Evolutionary conservation across 2,888 invertebrate genomes (phyloP).

Genomic region (Rhimphoctona megacephalus): DNA sequence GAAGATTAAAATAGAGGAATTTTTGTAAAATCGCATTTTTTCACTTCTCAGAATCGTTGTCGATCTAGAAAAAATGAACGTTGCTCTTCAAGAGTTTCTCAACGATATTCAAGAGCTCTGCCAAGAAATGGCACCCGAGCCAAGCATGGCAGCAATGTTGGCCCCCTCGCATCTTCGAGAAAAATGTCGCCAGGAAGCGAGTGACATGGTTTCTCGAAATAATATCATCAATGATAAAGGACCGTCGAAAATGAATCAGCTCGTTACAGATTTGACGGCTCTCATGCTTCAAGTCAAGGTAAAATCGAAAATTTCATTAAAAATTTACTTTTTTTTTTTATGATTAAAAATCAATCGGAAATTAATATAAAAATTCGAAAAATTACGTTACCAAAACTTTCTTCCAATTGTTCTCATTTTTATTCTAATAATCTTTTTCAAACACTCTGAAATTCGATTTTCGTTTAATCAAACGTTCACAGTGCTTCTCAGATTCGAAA

Average conservation of each 20-base stretch:
- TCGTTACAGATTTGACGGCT: slow-evolving; percentile 95
- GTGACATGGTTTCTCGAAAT: slow-evolving; percentile 91
- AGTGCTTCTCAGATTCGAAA: too few species aligned
- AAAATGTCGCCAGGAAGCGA: slow-evolving; percentile 94
- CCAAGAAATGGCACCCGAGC: slow-evolving; percentile 94
- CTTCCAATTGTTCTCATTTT: too few species aligned
- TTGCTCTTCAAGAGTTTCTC: slow-evolving; percentile 93
- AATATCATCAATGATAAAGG: slow-evolving; percentile 87
- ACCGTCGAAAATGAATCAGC: slow-evolving; percentile 89
- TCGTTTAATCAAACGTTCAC: too few species aligned
- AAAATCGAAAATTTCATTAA: slow-evolving; percentile 61
- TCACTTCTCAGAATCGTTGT: slow-evolving; percentile 87
- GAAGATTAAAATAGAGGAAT: not conserved
- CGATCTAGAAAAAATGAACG: slow-evolving; percentile 96
- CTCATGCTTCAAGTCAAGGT: slow-evolving; percentile 95
- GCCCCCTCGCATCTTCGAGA: slow-evolving; percentile 95
- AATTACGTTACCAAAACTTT: too few species aligned
- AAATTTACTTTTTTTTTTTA: not conserved
- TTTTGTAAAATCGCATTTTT: slow-evolving; percentile 5
- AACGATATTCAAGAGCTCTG: slow-evolving; percentile 94
- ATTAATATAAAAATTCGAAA: too few species aligned
- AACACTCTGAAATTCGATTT: too few species aligned
- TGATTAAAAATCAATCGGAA: not conserved
- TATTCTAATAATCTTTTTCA: too few species aligned
- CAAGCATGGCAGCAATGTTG: slow-evolving; percentile 93